These are phyloP conservation scores for Leptinotarsa haldemani DNA, from an alignment of 2,888 invertebrate species.

Conservation along the genomic window DNA sequence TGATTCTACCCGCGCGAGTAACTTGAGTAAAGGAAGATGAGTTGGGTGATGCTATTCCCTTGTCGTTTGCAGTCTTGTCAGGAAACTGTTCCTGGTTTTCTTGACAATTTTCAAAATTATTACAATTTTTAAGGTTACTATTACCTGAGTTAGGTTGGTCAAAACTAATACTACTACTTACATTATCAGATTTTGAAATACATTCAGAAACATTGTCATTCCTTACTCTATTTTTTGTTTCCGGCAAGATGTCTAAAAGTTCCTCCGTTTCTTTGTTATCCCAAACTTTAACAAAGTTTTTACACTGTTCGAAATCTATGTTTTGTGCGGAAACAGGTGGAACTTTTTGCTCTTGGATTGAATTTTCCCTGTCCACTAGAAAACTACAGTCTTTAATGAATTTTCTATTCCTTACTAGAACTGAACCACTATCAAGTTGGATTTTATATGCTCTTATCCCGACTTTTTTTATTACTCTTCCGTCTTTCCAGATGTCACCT, in stretches of 20 bases:
- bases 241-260: neutral
- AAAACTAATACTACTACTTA: neutral
- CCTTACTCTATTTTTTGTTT: neutral
- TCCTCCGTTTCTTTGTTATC: neutral
- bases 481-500: neutral
- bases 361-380: neutral
- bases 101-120: neutral
- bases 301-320: neutral
- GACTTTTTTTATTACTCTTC: constrained; percentile 2
- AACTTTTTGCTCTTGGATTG: neutral
- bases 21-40: neutral
- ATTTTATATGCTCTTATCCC: neutral
- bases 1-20: no score
- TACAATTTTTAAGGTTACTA: neutral
- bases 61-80: neutral
- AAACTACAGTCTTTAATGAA: constrained; percentile 3
- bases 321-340: neutral
- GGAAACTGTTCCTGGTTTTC: neutral
- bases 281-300: neutral
- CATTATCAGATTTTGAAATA: neutral
- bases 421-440: constrained; percentile 1
- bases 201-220: neutral
- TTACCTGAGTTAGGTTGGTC: neutral
- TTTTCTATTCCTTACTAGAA: neutral
- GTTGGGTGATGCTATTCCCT: neutral